Conservation (phyloP, 1,140 invertebrate species). For the Meloidogyne hapla region DNA sequence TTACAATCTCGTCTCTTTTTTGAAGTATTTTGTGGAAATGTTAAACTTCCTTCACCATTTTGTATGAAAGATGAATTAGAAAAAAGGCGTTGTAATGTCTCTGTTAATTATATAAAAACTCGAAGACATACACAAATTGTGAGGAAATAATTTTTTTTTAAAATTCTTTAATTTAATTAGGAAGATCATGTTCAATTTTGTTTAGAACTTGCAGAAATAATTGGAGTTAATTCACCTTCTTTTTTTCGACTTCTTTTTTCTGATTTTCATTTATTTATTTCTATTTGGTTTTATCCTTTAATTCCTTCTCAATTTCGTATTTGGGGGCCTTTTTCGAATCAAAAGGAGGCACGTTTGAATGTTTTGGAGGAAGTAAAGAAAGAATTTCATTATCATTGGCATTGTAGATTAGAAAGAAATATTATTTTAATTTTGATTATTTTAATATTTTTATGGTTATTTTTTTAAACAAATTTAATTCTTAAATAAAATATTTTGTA, state of each 20-base stretch:
- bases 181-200: conserved; percentile 24
- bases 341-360: background rate
- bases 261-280: conserved; percentile 5
- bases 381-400: background rate
- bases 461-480: background rate
- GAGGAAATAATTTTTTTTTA: background rate
- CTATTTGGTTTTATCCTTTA: conserved; percentile 12
- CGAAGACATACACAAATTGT: conserved; percentile 40
- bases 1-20: conserved; percentile 42
- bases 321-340: background rate
- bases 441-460: conserved; percentile 2
- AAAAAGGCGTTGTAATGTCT: conserved; percentile 33
- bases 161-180: background rate
- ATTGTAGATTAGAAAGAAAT: background rate
- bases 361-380: background rate
- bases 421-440: background rate
- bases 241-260: conserved; percentile 11
- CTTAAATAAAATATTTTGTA: background rate
- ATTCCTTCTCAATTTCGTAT: background rate
- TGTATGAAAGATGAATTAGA: conserved; percentile 39
- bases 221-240: conserved; percentile 14
- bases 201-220: conserved; percentile 12
- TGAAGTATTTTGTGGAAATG: conserved; percentile 31
- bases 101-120: conserved; percentile 37
- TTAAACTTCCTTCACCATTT: conserved; percentile 36